Evolutionary conservation across 1,140 invertebrate genomes (phyloP).

Genomic region (Gonatopus flavifemur): DNA sequence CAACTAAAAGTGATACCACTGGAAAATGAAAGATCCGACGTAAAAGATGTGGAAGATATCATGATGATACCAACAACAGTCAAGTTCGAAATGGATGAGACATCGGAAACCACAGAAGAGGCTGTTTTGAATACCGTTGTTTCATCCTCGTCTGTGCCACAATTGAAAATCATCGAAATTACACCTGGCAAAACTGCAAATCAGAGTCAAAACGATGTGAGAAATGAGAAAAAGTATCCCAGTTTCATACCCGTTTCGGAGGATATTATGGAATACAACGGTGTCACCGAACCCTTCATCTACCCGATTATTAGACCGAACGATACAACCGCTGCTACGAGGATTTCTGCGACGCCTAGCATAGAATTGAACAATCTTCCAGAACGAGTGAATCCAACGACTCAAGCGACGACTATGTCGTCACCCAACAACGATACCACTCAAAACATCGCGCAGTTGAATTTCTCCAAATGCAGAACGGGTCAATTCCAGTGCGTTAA

Average conservation of each 20-base stretch:
- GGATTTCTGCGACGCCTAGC: background rate
- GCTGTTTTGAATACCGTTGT: too few relatives aligned
- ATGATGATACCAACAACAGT: too few relatives aligned
- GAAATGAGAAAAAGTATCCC: conserved; percentile 27
- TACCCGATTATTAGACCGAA: background rate
- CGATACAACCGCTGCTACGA: background rate
- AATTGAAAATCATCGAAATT: conserved; percentile 16
- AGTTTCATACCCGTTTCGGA: conserved; percentile 51
- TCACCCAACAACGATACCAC: too few relatives aligned
- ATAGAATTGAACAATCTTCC: too few relatives aligned
- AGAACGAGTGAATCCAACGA: background rate
- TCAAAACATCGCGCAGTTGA: too few relatives aligned
- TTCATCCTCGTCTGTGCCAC: conserved; percentile 13
- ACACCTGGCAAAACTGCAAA: background rate
- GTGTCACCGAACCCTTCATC: conserved; percentile 24
- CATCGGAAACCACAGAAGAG: too few relatives aligned
- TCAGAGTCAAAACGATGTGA: background rate
- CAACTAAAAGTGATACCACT: conserved; percentile 47
- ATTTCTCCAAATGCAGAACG: conserved; percentile 60
- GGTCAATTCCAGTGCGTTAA: conserved; percentile 67
- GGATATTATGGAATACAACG: conserved; percentile 28
- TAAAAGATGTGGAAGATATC: conserved; percentile 26
- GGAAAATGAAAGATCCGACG: conserved; percentile 29
- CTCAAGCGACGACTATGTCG: background rate
- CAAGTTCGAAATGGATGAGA: too few relatives aligned